phyloP scores from a whole-genome alignment of 2,113 vertebrate species.

The Megaptera novaeangliae region DNA sequence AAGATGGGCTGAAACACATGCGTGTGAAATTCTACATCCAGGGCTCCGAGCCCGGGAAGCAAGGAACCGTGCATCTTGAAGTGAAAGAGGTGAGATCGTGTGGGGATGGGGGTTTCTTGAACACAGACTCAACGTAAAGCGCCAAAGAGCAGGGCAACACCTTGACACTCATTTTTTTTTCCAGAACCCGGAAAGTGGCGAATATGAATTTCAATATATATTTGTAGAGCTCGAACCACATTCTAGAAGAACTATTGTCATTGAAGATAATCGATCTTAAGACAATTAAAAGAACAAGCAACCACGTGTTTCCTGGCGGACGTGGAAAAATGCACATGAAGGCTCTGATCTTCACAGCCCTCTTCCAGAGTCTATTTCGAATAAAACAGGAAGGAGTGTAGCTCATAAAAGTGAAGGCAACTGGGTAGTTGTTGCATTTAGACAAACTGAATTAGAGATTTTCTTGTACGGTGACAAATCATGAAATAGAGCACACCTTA shows the following conservation, averaged over 20 bases:
- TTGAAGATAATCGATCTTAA: slow-evolving; percentile 92
- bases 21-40: slow-evolving; percentile 96
- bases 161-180: not conserved
- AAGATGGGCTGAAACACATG: slow-evolving; percentile 89
- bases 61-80: slow-evolving; percentile 91
- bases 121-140: not conserved
- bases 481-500: not conserved
- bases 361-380: not conserved
- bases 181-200: slow-evolving; percentile 90
- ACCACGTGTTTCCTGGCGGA: rapidly evolving
- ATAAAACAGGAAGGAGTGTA: not conserved
- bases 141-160: not conserved
- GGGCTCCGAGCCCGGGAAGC: slow-evolving; percentile 90
- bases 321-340: rapidly evolving
- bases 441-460: not conserved
- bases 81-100: slow-evolving; percentile 87
- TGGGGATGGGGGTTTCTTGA: rapidly evolving
- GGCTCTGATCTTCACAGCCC: not conserved
- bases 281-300: not conserved
- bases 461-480: not conserved
- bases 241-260: slow-evolving; percentile 89
- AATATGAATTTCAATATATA: slow-evolving; percentile 91
- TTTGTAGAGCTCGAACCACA: slow-evolving; percentile 92
- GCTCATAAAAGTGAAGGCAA: not conserved
- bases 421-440: not conserved